Evolutionary conservation across 2,113 vertebrate genomes (phyloP).

Genomic region (Nothoprocta pentlandii): DNA sequence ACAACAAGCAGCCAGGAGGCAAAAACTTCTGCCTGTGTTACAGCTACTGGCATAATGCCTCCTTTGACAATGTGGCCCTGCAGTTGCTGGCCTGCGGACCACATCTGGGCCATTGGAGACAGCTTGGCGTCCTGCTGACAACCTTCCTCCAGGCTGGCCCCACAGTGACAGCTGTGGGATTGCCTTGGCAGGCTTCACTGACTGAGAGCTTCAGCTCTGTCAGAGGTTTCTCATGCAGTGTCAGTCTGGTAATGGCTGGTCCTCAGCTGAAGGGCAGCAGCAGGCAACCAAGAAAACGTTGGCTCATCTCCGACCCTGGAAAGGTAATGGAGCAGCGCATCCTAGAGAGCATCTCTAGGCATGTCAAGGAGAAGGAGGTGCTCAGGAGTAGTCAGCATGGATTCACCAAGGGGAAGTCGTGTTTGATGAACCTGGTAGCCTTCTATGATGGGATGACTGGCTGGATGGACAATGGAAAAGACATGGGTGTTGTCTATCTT

Average conservation of each 20-base stretch:
- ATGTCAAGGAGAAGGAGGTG: too few relatives aligned
- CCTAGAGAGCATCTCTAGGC: too few relatives aligned
- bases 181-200: background rate
- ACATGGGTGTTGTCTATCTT: too few relatives aligned
- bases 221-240: background rate
- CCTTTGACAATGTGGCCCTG: background rate
- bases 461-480: too few relatives aligned
- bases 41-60: background rate
- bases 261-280: background rate
- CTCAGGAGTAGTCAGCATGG: too few relatives aligned
- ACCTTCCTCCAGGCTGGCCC: background rate
- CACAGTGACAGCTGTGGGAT: fast-evolving
- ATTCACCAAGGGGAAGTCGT: too few relatives aligned
- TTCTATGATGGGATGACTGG: too few relatives aligned
- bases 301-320: too few relatives aligned
- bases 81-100: background rate
- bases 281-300: background rate
- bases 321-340: too few relatives aligned
- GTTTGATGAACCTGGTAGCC: too few relatives aligned
- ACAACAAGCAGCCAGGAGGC: background rate
- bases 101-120: background rate
- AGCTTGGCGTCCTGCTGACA: fast-evolving
- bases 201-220: background rate
- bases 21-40: background rate
- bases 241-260: background rate